phyloP scores from a whole-genome alignment of 2,888 invertebrate species.

The Lomographa bimaculata region DNA sequence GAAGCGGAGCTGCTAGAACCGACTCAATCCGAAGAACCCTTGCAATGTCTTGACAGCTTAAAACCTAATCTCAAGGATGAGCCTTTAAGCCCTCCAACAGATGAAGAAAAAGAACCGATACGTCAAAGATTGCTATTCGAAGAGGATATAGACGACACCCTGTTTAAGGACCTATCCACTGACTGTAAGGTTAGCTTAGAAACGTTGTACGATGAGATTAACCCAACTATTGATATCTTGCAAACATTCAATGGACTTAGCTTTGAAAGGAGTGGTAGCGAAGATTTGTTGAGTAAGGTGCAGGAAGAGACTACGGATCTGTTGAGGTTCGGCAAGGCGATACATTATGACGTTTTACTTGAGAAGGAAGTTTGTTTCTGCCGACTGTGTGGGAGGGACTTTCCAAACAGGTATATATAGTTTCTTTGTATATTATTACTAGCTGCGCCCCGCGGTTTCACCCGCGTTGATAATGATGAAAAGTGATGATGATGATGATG shows the following conservation, averaged over 20 bases:
- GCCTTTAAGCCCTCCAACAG: too few species aligned
- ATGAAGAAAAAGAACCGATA: constrained; percentile 12
- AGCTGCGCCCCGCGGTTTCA: too few species aligned
- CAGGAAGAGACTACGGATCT: constrained; percentile 10
- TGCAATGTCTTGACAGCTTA: too few species aligned
- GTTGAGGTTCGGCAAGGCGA: constrained; percentile 21
- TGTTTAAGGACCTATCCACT: constrained; percentile 8
- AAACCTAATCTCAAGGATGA: too few species aligned
- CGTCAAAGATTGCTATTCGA: constrained; percentile 37
- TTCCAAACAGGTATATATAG: constrained; percentile 49
- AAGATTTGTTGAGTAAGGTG: neutral
- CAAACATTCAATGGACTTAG: too few species aligned
- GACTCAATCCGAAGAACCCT: too few species aligned
- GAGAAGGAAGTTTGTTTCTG: constrained; percentile 40
- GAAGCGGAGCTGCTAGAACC: too few species aligned
- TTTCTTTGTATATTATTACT: constrained; percentile 3
- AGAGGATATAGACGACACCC: constrained; percentile 24
- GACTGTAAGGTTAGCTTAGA: constrained; percentile 13
- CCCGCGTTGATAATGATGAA: too few species aligned
- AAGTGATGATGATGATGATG: too few species aligned
- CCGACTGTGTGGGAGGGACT: constrained; percentile 38
- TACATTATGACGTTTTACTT: constrained; percentile 46
- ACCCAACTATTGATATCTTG: neutral
- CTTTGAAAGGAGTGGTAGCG: too few species aligned
- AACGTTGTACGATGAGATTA: neutral